These are phyloP conservation scores for Teleiodes luculella DNA, from an alignment of 2,888 invertebrate species.

Conservation along the genomic window DNA sequence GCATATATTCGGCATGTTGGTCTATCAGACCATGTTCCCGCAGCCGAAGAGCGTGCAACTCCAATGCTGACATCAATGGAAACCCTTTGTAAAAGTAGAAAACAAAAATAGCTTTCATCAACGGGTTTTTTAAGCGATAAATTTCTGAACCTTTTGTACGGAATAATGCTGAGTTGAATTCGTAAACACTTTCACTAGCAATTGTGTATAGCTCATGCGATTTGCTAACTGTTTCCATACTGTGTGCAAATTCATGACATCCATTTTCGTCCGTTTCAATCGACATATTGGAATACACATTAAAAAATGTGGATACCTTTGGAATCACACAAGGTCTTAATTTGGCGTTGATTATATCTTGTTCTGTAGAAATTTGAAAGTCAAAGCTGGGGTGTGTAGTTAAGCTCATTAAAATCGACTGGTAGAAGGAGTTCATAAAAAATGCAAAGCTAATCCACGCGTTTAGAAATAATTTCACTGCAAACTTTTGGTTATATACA, in stretches of 20 bases:
- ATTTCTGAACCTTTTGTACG: conserved; percentile 30
- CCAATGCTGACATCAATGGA: conserved; percentile 35
- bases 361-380: conserved; percentile 40
- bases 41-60: conserved; percentile 32
- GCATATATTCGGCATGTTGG: conserved; percentile 27
- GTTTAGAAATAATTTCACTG: conserved; percentile 29
- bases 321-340: conserved; percentile 46
- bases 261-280: background rate
- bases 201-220: conserved; percentile 37
- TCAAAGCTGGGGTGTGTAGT: conserved; percentile 34
- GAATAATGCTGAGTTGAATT: conserved; percentile 35
- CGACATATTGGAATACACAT: conserved; percentile 11
- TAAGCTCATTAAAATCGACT: conserved; percentile 32
- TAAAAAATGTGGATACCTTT: conserved; percentile 26
- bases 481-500: conserved; percentile 20
- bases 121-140: conserved; percentile 32
- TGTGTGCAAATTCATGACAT: conserved; percentile 26
- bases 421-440: conserved; percentile 32
- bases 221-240: conserved; percentile 38
- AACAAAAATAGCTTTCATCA: conserved; percentile 42
- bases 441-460: conserved; percentile 47
- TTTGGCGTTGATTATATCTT: conserved; percentile 30
- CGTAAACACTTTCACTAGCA: conserved; percentile 33
- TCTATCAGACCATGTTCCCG: conserved; percentile 45
- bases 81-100: conserved; percentile 56